Evolutionary conservation across 2,888 invertebrate genomes (phyloP).

Genomic region (Lacanobia oleracea): DNA sequence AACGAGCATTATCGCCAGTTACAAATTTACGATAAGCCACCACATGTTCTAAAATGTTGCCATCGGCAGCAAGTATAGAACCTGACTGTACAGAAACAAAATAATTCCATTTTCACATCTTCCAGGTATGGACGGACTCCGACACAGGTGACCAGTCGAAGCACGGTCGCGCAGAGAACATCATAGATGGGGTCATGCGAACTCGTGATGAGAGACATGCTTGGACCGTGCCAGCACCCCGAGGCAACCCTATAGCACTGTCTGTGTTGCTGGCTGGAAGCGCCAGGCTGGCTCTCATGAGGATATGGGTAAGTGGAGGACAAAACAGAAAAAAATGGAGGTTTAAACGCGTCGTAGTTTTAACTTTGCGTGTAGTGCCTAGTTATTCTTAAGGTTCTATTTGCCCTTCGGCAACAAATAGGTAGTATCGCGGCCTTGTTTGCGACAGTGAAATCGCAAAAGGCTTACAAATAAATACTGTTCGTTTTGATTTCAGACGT

Average conservation of each 20-base stretch:
- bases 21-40: neutral
- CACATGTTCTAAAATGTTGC: neutral
- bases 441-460: neutral
- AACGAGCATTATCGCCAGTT: neutral
- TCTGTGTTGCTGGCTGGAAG: slow-evolving; percentile 90
- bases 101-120: neutral
- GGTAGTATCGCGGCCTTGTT: too few relatives aligned
- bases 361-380: neutral
- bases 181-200: slow-evolving; percentile 93
- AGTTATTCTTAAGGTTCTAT: neutral
- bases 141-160: slow-evolving; percentile 84
- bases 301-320: slow-evolving; percentile 92
- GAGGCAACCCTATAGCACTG: slow-evolving; percentile 91
- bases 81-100: neutral
- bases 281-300: slow-evolving; percentile 91
- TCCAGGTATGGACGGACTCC: slow-evolving; percentile 92
- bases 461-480: too few relatives aligned
- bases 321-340: neutral
- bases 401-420: neutral
- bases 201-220: slow-evolving; percentile 95
- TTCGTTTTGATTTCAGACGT: too few relatives aligned
- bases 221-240: slow-evolving; percentile 93
- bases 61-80: too few relatives aligned
- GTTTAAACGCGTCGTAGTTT: neutral
- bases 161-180: slow-evolving; percentile 91